Conservation (phyloP, 2,797 vertebrate species). For the Hybognathus amarus region DNA sequence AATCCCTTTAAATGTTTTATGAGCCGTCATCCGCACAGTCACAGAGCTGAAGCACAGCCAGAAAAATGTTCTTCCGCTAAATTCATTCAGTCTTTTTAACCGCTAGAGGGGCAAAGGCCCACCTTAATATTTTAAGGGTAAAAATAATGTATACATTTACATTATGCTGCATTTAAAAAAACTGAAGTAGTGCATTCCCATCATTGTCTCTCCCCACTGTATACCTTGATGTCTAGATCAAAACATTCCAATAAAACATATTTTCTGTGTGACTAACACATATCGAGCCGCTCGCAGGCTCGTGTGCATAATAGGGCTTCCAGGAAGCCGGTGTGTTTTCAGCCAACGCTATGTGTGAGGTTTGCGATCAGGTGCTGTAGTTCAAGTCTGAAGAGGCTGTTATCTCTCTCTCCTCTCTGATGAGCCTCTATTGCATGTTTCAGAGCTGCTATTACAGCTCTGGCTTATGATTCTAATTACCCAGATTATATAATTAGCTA, state of each 20-base stretch:
- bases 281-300: conserved; percentile 37
- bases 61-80: background rate
- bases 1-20: no score
- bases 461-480: conserved; percentile 64
- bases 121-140: background rate
- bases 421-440: conserved; percentile 60
- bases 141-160: background rate
- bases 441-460: conserved; percentile 61
- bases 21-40: background rate
- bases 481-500: conserved; percentile 61
- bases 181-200: background rate
- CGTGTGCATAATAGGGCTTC: conserved; percentile 46
- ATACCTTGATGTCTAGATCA: conserved; percentile 8
- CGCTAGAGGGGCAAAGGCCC: background rate
- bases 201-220: background rate
- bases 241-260: conserved; percentile 44
- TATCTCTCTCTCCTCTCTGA: conserved; percentile 51
- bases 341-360: conserved; percentile 55
- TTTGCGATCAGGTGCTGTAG: conserved; percentile 52
- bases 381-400: conserved; percentile 43
- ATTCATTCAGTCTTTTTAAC: background rate
- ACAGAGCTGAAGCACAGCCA: background rate
- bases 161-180: background rate
- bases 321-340: conserved; percentile 44
- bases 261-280: conserved; percentile 49